Conservation (phyloP, 2,797 vertebrate species). For the Takifugu rubripes region DNA sequence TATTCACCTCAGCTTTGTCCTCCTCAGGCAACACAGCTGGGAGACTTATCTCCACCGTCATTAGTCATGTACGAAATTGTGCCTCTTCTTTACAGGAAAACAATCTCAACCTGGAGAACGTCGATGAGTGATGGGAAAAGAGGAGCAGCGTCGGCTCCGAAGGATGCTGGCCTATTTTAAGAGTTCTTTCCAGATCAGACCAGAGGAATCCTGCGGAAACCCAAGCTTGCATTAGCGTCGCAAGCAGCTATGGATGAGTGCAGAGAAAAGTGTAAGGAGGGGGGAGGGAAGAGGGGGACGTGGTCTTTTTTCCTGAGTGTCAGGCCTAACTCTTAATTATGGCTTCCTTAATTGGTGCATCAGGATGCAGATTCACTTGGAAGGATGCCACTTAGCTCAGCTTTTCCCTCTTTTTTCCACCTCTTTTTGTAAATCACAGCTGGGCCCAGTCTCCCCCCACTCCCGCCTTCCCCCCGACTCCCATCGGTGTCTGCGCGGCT, state of each 20-base stretch:
- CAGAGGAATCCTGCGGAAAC: conserved; percentile 32
- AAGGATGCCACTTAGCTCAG: conserved; percentile 63
- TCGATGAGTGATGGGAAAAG: conserved; percentile 35
- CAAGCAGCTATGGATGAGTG: conserved; percentile 27
- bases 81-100: conserved; percentile 50
- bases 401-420: conserved; percentile 27
- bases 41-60: conserved; percentile 44
- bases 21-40: conserved; percentile 32
- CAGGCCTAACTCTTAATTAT: conserved; percentile 71
- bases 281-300: conserved; percentile 7
- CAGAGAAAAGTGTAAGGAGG: conserved; percentile 16
- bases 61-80: conserved; percentile 56
- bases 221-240: conserved; percentile 10
- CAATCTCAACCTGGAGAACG: conserved; percentile 28
- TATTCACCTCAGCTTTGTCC: conserved; percentile 62
- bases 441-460: conserved; percentile 15
- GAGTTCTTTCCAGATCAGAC: conserved; percentile 27
- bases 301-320: conserved; percentile 49
- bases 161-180: conserved; percentile 52
- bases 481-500: conserved; percentile 42
- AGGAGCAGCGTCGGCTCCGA: conserved; percentile 10
- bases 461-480: conserved; percentile 25
- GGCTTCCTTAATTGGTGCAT: conserved; percentile 74
- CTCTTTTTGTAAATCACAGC: conserved; percentile 31
- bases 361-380: conserved; percentile 57